Percentiles rank a stretch among this genome's conserved stretches.
Evolutionary conservation across 2,888 invertebrate species (phyloP).

Genomic region (Meandrusa payeni): DNA sequence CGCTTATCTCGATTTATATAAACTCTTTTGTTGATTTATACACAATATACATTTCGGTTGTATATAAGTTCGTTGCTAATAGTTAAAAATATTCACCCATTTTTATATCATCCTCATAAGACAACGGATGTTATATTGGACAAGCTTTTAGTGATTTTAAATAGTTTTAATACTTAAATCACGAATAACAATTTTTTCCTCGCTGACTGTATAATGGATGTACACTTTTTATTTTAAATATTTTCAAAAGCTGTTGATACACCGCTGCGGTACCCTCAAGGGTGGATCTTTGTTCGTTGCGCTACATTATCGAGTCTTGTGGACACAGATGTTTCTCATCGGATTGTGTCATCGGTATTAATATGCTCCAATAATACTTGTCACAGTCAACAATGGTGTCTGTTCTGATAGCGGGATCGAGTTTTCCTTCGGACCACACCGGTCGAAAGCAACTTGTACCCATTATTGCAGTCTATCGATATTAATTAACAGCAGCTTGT

Average conservation of each 20-base stretch:
- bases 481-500: constrained; percentile 8
- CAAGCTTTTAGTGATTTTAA: no score
- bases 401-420: constrained; percentile 58
- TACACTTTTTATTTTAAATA: constrained; percentile 30
- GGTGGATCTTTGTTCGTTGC: constrained; percentile 66
- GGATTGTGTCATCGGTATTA: constrained; percentile 77
- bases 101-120: no score
- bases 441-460: constrained; percentile 38
- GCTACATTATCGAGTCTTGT: constrained; percentile 63
- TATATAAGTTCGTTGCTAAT: no score
- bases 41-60: no score
- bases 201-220: constrained; percentile 48
- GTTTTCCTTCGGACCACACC: constrained; percentile 69
- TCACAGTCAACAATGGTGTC: constrained; percentile 68
- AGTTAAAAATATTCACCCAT: no score
- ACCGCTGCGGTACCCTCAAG: constrained; percentile 57
- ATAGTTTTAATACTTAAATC: no score
- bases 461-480: constrained; percentile 24
- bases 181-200: constrained; percentile 31
- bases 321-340: constrained; percentile 76
- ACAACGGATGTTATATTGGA: no score
- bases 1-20: no score
- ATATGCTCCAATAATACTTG: constrained; percentile 71
- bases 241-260: constrained; percentile 34
- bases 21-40: no score